phyloP scores from a whole-genome alignment of 2,888 invertebrate genomes.

The Holacanthella duospinosa region DNA sequence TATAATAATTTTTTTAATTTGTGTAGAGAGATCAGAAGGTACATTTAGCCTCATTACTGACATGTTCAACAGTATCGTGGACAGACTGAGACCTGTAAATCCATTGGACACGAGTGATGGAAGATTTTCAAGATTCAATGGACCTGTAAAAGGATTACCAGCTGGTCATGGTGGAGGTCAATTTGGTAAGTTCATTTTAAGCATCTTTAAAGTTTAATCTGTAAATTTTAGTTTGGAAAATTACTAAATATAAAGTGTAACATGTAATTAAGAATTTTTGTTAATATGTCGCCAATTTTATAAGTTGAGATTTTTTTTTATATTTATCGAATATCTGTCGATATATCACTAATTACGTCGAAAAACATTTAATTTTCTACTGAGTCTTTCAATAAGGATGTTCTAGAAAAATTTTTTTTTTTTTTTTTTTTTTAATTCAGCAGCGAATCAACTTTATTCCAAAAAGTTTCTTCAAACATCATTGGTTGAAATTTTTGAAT shows the following conservation, averaged over 20 bases:
- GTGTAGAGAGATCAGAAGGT: background rate
- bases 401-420: too few species aligned
- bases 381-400: too few species aligned
- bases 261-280: background rate
- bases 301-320: too few species aligned
- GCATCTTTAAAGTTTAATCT: background rate
- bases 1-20: background rate
- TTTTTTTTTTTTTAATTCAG: too few species aligned
- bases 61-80: background rate
- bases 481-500: too few species aligned
- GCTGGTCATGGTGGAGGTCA: background rate
- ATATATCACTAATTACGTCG: too few species aligned
- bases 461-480: too few species aligned
- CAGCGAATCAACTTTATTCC: too few species aligned
- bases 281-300: too few species aligned
- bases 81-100: background rate
- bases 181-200: background rate
- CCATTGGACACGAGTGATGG: background rate
- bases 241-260: background rate
- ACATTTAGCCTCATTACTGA: background rate
- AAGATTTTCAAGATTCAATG: background rate
- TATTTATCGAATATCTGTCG: too few species aligned
- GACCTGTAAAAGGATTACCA: background rate
- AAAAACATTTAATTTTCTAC: too few species aligned
- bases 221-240: background rate